Evolutionary conservation across 2,113 vertebrate species (phyloP), one percentile per base, ranked within the genome.

Genomic region (Ciconia boyciana): DNA sequence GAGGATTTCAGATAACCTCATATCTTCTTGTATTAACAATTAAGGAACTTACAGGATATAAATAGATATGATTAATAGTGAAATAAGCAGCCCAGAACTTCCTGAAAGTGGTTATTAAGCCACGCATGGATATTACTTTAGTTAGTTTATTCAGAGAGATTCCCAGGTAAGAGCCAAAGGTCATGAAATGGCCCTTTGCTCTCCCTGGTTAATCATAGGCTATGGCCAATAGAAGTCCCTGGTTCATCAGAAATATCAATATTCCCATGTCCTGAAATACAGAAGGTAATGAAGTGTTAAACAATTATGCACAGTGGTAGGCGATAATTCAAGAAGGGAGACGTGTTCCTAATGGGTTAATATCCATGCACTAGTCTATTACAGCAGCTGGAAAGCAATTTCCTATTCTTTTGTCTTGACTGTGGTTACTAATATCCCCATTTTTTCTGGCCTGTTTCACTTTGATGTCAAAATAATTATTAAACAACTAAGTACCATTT

Each of bases 181-280:
- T 92, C 34, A 26, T 62, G 20, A 94, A 91, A 72, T 34, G 64
- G 64, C 44, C 78, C 75, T 95, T 96, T 97, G 83, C 22, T 85
- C 87, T 82, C 39, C 32, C 57, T 90, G 61, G 81, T 93, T 93
- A 93, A 93, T 95, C 52, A 89, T 70, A 93, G 93, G 34, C 58
- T 88, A 43, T 76, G 84, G 32, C n/a, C 24, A 85, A 58, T 66
- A 83, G 55, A 91, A 54, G 15, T 58, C 52, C 62, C 51, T 36
- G 29, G 29, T 74, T 94, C 57, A 65, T 52, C 66, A 52, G 64
- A 71, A 86, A 86, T 75, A 93, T 55, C 77, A 75, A 55, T 92
- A 69, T 55, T 83, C 14, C 22, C 12, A 1, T 79, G 57, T 71
- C 41, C 41, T 57, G 68, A 88, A 84, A 93, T 60, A 83, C 13